Evolutionary conservation across 2,888 invertebrate genomes (phyloP).

Genomic region (Emesis castigata): DNA sequence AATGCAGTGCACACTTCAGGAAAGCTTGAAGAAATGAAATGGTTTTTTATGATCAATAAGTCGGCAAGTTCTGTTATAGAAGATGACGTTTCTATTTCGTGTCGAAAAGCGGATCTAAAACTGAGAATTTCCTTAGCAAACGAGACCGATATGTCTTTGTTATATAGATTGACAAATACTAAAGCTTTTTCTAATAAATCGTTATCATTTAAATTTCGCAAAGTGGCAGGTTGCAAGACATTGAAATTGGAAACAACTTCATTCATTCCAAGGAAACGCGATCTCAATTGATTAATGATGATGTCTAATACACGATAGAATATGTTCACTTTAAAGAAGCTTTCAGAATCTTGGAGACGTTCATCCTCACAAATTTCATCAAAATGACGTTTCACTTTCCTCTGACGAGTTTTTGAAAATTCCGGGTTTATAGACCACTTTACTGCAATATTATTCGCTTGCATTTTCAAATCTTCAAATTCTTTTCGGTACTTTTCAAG

Average conservation of each 20-base stretch:
- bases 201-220: conserved; percentile 45
- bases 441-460: conserved; percentile 59
- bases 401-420: conserved; percentile 52
- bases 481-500: conserved; percentile 56
- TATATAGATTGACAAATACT: conserved; percentile 43
- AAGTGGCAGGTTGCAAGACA: conserved; percentile 40
- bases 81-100: not conserved
- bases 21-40: conserved; percentile 20
- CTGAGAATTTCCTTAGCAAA: conserved; percentile 41
- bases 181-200: conserved; percentile 45
- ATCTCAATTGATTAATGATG: conserved; percentile 54
- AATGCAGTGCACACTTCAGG: conserved; percentile 30
- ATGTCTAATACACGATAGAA: conserved; percentile 60
- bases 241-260: conserved; percentile 51
- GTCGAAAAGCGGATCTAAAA: not conserved
- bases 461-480: conserved; percentile 61
- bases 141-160: conserved; percentile 44
- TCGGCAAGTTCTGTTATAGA: conserved; percentile 28
- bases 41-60: conserved; percentile 25
- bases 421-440: conserved; percentile 54
- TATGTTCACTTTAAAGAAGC: conserved; percentile 47
- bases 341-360: conserved; percentile 57
- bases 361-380: conserved; percentile 61
- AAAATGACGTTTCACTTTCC: conserved; percentile 60
- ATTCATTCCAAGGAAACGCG: conserved; percentile 48